Evolutionary conservation across 1,140 invertebrate species (phyloP).

Genomic region (Helicoverpa armigera): DNA sequence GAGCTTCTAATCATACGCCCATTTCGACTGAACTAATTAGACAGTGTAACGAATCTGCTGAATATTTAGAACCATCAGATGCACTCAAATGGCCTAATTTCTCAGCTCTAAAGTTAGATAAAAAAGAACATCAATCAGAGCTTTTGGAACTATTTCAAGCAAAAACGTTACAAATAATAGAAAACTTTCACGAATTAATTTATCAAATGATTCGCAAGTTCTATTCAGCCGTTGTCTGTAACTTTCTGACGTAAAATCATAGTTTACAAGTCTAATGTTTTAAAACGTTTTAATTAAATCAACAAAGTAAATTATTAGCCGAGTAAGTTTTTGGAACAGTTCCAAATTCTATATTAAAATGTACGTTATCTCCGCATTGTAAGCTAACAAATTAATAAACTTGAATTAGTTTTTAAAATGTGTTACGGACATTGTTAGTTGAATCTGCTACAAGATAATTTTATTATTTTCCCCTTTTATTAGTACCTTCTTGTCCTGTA

Average conservation of each 20-base stretch:
- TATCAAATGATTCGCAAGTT: conserved; percentile 35
- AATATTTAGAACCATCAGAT: background rate
- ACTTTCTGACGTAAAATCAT: conserved; percentile 34
- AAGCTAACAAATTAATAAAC: conserved; percentile 31
- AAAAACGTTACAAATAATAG: conserved; percentile 1
- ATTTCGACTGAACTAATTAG: background rate
- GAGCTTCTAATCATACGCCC: background rate
- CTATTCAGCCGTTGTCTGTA: conserved; percentile 2
- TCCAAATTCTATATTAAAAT: conserved; percentile 39
- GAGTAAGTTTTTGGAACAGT: conserved; percentile 20
- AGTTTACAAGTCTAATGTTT: conserved; percentile 37
- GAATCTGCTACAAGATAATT: background rate
- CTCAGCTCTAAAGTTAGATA: background rate
- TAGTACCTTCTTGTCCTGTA: background rate
- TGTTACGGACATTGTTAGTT: background rate
- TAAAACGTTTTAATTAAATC: conserved; percentile 39
- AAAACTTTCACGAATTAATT: conserved; percentile 13
- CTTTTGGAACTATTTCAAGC: conserved; percentile 13
- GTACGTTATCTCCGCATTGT: conserved; percentile 13
- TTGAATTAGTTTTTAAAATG: conserved; percentile 22
- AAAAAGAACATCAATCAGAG: conserved; percentile 7
- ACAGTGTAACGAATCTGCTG: conserved; percentile 1
- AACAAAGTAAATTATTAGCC: conserved; percentile 21
- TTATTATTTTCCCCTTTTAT: background rate
- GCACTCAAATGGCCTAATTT: too few relatives aligned